Evolutionary conservation across 1,140 invertebrate genomes (phyloP).

Genomic region (Drosophila arawakana): DNA sequence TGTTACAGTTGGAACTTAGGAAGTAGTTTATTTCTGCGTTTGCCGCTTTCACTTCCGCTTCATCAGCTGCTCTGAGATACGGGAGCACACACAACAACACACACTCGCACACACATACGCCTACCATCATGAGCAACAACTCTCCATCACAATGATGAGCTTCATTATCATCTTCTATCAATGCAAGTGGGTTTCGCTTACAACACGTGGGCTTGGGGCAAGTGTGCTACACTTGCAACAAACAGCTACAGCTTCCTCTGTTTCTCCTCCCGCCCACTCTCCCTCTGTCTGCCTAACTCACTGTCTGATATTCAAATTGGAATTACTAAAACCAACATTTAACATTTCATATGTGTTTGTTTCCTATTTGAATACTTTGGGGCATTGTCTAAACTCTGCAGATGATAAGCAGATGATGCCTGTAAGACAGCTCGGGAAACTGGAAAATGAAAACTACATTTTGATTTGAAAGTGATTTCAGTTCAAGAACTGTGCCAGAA

Average conservation of each 20-base stretch:
- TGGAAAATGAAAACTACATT: slow-evolving; percentile 14
- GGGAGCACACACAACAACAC: slow-evolving; percentile 46
- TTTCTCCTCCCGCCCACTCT: background rate
- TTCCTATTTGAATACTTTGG: slow-evolving; percentile 23
- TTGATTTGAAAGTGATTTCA: slow-evolving; percentile 42
- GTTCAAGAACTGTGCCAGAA: background rate
- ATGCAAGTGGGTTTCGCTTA: slow-evolving; percentile 53
- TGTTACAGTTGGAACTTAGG: slow-evolving; percentile 45
- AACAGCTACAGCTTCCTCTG: background rate
- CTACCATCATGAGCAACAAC: slow-evolving; percentile 46
- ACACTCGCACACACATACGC: slow-evolving; percentile 28
- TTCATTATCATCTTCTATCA: slow-evolving; percentile 17
- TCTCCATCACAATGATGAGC: slow-evolving; percentile 29
- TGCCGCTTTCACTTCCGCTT: slow-evolving; percentile 77
- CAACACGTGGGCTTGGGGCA: slow-evolving; percentile 47
- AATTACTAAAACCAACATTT: slow-evolving; percentile 41
- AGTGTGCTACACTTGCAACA: slow-evolving; percentile 34
- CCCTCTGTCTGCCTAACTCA: background rate
- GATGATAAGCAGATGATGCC: slow-evolving; percentile 22
- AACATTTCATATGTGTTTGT: slow-evolving; percentile 51
- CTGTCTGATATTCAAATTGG: slow-evolving; percentile 45
- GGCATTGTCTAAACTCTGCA: slow-evolving; percentile 5
- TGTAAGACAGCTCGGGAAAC: background rate
- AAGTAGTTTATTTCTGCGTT: slow-evolving; percentile 73
- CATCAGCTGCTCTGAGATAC: slow-evolving; percentile 61